Percentiles rank a stretch among this genome's conserved stretches.
Evolutionary conservation across 92 coral and sea anemone species (phyloP).

Genomic region (Epizoanthus rinbou): DNA sequence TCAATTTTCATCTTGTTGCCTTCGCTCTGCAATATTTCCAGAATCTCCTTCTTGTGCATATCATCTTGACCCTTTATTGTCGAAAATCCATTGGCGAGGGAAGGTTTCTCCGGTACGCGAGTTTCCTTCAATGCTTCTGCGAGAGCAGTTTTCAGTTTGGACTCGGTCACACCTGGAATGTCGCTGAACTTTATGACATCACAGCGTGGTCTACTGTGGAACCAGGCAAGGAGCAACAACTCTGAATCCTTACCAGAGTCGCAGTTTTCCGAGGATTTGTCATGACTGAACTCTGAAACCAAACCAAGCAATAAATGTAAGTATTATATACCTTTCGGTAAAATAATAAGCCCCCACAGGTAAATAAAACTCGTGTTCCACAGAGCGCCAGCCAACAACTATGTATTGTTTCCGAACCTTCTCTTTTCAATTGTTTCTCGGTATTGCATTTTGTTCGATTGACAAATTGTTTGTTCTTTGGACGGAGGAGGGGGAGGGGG

Average conservation of each 20-base stretch:
- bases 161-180: conserved; percentile 14
- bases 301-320: not conserved
- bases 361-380: too few species aligned
- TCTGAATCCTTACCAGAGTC: not conserved
- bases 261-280: not conserved
- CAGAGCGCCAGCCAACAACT: too few species aligned
- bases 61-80: not conserved
- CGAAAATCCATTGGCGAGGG: not conserved
- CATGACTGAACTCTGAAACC: not conserved
- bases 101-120: not conserved
- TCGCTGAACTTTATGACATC: conserved; percentile 14
- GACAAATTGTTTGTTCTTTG: too few species aligned
- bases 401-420: too few species aligned
- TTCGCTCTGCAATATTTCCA: not conserved
- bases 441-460: too few species aligned
- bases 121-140: not conserved
- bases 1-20: too few species aligned
- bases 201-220: conserved; percentile 15
- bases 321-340: too few species aligned
- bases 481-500: too few species aligned
- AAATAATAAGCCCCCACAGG: too few species aligned
- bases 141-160: conserved; percentile 12
- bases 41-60: not conserved
- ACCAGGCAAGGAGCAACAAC: conserved; percentile 14
- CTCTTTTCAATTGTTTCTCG: too few species aligned